phyloP scores from a whole-genome alignment of 2,113 vertebrate genomes.

The Malurus elegans region DNA sequence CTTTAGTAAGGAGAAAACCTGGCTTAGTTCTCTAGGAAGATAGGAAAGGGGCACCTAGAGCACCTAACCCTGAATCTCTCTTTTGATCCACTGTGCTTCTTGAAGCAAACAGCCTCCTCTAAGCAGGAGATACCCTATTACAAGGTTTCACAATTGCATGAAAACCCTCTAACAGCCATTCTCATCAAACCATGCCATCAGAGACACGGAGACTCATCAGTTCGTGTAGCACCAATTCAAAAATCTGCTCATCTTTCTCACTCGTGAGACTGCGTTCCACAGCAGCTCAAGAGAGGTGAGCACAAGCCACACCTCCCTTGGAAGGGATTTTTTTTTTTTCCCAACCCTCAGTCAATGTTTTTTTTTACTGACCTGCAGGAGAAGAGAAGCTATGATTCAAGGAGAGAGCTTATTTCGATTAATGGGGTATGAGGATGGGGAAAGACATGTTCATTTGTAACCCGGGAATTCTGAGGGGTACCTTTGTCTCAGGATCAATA shows the following conservation, averaged over 20 bases:
- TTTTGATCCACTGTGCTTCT: background rate
- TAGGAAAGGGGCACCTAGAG: fast-evolving
- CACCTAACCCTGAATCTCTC: background rate
- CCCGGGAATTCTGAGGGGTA: background rate
- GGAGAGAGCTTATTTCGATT: constrained; percentile 23
- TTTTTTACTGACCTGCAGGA: background rate
- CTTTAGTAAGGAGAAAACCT: background rate
- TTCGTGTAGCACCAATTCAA: background rate
- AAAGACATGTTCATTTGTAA: constrained; percentile 45
- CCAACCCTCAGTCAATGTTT: background rate
- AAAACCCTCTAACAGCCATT: background rate
- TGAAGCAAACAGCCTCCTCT: background rate
- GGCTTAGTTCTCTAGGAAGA: background rate
- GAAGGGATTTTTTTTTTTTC: background rate
- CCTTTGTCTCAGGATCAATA: constrained; percentile 32
- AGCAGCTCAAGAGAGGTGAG: background rate
- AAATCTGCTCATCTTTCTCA: background rate
- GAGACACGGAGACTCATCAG: background rate
- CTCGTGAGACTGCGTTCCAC: background rate
- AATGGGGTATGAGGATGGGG: constrained; percentile 10
- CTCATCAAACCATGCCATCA: background rate
- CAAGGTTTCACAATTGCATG: background rate
- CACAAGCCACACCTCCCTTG: background rate
- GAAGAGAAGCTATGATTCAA: constrained; percentile 7
- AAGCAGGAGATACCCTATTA: background rate